phyloP scores from a whole-genome alignment of 2,113 vertebrate genomes.

The Oryzias javanicus region DNA sequence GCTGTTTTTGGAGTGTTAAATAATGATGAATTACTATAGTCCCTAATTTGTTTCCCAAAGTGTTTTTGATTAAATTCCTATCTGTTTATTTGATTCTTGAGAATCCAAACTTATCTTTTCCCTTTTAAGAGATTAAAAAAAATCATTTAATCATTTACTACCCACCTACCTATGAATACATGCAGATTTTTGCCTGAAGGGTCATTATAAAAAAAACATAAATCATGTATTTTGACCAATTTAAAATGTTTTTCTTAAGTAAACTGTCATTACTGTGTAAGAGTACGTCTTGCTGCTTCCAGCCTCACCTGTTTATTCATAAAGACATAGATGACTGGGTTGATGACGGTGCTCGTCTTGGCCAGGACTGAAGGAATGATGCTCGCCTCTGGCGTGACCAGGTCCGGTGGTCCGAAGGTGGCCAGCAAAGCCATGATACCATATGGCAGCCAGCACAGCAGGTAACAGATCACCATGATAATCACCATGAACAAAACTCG shows the following conservation, averaged over 20 bases:
- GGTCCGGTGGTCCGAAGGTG: constrained; percentile 71
- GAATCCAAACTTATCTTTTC: no score
- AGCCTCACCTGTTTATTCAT: constrained; percentile 81
- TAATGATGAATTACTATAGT: no score
- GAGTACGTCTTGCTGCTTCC: neutral
- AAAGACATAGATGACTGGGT: constrained; percentile 81
- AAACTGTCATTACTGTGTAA: neutral
- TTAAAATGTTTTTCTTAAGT: no score
- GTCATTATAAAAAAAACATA: no score
- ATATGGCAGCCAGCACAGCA: constrained; percentile 82
- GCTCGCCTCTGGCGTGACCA: constrained; percentile 74
- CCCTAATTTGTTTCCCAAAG: no score
- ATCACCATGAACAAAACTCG: constrained; percentile 77
- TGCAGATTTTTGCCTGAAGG: no score
- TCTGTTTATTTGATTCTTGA: no score
- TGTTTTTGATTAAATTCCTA: no score
- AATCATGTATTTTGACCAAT: no score
- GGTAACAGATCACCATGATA: constrained; percentile 79
- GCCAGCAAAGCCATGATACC: constrained; percentile 77
- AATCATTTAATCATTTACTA: no score
- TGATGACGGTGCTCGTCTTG: constrained; percentile 80
- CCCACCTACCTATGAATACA: no score
- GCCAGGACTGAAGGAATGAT: constrained; percentile 79
- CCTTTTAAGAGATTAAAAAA: neutral
- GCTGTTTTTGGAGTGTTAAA: no score